phyloP scores from a whole-genome alignment of 2,888 invertebrate species.

The Oegoconia quadripuncta region DNA sequence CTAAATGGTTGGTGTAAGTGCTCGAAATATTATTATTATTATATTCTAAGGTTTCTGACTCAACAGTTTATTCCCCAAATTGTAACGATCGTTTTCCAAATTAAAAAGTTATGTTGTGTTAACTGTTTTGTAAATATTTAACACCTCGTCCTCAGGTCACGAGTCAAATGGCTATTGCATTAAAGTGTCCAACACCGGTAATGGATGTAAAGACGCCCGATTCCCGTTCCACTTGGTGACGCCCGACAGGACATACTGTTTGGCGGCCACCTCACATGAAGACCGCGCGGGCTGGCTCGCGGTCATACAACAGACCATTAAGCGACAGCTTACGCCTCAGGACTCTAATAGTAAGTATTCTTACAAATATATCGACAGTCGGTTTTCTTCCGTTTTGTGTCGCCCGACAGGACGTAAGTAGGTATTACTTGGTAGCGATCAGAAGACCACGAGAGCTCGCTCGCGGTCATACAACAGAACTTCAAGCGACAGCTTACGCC shows the following conservation, averaged over 20 bases:
- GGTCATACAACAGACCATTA: slow-evolving; percentile 85
- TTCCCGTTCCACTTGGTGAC: slow-evolving; percentile 91
- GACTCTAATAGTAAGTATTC: slow-evolving; percentile 84
- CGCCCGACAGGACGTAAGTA: slow-evolving; percentile 88
- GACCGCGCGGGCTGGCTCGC: slow-evolving; percentile 91
- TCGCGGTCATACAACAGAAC: slow-evolving; percentile 85
- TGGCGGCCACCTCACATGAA: slow-evolving; percentile 86
- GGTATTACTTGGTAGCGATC: slow-evolving; percentile 87
- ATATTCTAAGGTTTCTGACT: too few relatives aligned
- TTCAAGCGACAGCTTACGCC: slow-evolving; percentile 87
- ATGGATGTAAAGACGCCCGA: slow-evolving; percentile 85
- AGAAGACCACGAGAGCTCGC: slow-evolving; percentile 90
- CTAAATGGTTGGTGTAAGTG: too few relatives aligned
- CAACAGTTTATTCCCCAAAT: too few relatives aligned
- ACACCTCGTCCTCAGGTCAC: slow-evolving; percentile 75
- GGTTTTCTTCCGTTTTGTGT: slow-evolving; percentile 90
- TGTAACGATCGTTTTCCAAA: too few relatives aligned
- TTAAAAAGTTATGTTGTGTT: too few relatives aligned
- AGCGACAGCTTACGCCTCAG: slow-evolving; percentile 87
- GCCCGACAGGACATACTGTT: slow-evolving; percentile 86
- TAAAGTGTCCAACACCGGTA: slow-evolving; percentile 75
- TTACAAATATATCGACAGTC: slow-evolving; percentile 87
- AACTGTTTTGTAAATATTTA: not conserved
- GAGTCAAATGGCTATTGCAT: slow-evolving; percentile 87
- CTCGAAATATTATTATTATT: too few relatives aligned